phyloP scores from a whole-genome alignment of 2,888 invertebrate genomes.

The Entomobrya multifasciata region DNA sequence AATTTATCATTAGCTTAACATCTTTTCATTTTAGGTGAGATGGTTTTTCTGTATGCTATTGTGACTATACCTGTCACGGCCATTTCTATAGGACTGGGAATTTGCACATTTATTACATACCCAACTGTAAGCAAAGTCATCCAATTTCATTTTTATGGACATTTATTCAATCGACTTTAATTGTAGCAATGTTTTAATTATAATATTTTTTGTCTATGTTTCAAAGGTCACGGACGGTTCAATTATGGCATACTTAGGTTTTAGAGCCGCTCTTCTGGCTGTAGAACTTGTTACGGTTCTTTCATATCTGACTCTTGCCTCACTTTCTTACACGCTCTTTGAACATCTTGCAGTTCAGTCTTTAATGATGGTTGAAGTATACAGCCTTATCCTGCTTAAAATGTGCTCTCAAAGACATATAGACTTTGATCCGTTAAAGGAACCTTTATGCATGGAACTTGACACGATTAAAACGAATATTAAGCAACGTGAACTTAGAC shows the following conservation, averaged over 20 bases:
- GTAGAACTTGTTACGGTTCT: background rate
- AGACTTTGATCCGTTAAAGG: background rate
- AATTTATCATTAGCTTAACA: too few relatives aligned
- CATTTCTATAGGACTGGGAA: background rate
- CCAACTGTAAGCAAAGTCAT: background rate
- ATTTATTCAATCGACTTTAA: too few relatives aligned
- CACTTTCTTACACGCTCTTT: background rate
- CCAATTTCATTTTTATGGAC: too few relatives aligned
- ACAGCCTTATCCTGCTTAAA: background rate
- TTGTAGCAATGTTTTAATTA: too few relatives aligned
- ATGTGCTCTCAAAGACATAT: too few relatives aligned
- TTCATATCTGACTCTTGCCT: too few relatives aligned
- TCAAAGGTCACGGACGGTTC: too few relatives aligned
- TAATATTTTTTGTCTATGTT: too few relatives aligned
- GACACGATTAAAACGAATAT: slow-evolving; percentile 6
- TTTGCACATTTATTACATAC: background rate
- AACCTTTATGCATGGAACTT: background rate
- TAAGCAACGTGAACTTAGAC: background rate
- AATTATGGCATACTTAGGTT: background rate
- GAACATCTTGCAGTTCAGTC: background rate
- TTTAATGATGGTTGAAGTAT: background rate
- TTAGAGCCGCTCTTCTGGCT: background rate
- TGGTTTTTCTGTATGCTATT: background rate
- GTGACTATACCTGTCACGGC: background rate
- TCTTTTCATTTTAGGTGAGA: background rate